Base-by-base conservation (phyloP, 2,113 vertebrate genomes). In the Thinocorus orbignyianus region DNA sequence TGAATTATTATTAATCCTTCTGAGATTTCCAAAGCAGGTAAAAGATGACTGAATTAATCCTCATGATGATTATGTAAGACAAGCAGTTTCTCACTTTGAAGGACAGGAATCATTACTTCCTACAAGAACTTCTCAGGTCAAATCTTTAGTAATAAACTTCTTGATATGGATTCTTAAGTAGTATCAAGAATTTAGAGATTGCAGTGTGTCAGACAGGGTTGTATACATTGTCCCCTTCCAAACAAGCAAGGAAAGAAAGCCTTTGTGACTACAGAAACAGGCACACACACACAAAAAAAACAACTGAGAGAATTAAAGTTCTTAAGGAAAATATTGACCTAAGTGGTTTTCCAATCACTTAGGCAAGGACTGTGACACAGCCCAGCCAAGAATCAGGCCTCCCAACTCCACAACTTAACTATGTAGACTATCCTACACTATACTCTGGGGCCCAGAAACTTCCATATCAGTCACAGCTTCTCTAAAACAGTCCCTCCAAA, bases 1-100 rank as follows among this genome's bases (percentile, higher is more conserved):
- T 70, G n/a, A 88, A 88, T 89, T 95, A 60, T 73, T 95, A 84
- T 78, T 94, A 95, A 90, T 71, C 52, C 25, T 77, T 54, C 58
- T 81, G 28, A 90, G 74, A 80, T 48, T 93, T 42, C 4, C 55
- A 88, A 86, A 93, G 48, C 51, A 90, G 54, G 48, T 90, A 83
- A 81, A 91, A 87, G 52, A 90, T 31, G n/a, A 72, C n/a, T 79
- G 61, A 87, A 93, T 82, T 82, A 72, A 82, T 91, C 64, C 48
- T 91, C 24, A 8, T 60, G 30, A 42, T n/a, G 20, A 62, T 74
- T 83, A 48, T 60, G 15, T 80, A 73, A 70, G 76, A 66, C 46
- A 95, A 48, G 33, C 33, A 81, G 39, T 78, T 77, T 78, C 35
- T 78, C 58, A 83, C 11, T 68, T 71, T 86, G 64, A 94, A 95